Evolutionary conservation across 2,797 vertebrate genomes (phyloP), one percentile per base, ranked within the genome.

Genomic region (Bradypus variegatus): DNA sequence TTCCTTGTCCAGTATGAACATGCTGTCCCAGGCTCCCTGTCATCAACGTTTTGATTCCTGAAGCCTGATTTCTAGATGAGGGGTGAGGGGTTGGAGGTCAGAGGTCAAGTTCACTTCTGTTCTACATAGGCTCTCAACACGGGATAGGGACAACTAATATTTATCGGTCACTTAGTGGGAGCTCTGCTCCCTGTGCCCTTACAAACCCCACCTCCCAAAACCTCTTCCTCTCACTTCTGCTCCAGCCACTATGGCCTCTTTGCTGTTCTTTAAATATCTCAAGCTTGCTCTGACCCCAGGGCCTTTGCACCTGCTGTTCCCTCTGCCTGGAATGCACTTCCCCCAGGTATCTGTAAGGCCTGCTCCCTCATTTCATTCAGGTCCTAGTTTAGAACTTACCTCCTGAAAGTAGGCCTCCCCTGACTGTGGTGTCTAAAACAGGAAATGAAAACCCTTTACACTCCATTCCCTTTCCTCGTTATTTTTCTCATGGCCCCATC

Each of bases 351-450:
- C 65, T 55, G 31, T 33, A 23, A 53, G 55, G 14, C 58, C 69
- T 48, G 19, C 31, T 84, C 33, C 64, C 36, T 67, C 33, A 27
- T 31, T 69, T 69, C 33, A 21, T 8, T 36, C 53, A 33, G 55
- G 18, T 16, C 70, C 53, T 8, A 6, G 31, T 41, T 89, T 31
- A 48, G 16, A 53, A 13, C 58, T 33, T 9, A 36, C 33, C 33
- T 45, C 75, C 12, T 60, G 13, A 19, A 33, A 78, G 76, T 58
- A 21, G 5, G 55, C 33, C 58, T 53, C 88, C 48, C 65, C n/a
- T 29, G 18, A 1, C 23, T 64, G 25, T 5, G 0, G 21, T 5
- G 0, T 23, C 76, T 38, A 70, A 82, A 15, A 41, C 2, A 75
- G 50, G 53, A 75, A 53, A 75, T 9, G n/a, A 73, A 60, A 64